Evolutionary conservation across 2,113 vertebrate species (phyloP).

Genomic region (Phylloscopus trochiloides): DNA sequence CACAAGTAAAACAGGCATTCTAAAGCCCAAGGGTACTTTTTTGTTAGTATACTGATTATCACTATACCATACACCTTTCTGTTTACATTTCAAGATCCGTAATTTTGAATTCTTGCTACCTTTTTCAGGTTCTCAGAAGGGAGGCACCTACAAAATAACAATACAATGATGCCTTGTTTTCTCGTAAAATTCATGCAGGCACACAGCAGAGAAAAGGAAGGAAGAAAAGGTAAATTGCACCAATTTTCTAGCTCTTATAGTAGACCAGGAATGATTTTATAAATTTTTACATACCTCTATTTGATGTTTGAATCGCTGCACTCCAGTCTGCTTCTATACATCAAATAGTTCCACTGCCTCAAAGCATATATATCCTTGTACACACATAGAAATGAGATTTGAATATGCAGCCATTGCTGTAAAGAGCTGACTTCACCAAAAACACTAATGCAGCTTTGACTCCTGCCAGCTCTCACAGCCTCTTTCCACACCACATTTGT

Average conservation of each 20-base stretch:
- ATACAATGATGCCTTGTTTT: neutral
- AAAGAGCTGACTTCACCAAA: neutral
- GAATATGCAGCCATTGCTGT: neutral
- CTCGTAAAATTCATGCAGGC: too few species aligned
- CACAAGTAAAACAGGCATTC: neutral
- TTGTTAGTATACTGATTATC: neutral
- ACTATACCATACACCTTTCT: too few species aligned
- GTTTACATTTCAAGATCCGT: neutral
- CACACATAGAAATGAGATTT: neutral
- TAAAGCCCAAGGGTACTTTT: neutral
- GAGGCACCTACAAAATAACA: neutral
- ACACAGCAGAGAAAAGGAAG: neutral
- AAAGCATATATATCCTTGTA: neutral
- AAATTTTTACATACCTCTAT: neutral
- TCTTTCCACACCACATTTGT: neutral
- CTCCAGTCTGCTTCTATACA: neutral
- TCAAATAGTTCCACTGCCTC: neutral
- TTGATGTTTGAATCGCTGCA: accelerated
- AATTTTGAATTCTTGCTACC: neutral
- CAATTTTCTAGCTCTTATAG: neutral
- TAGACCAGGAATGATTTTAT: neutral
- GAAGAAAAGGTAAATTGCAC: neutral
- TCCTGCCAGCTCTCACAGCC: neutral
- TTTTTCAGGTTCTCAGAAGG: neutral
- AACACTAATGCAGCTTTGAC: neutral